A percentile compares a stretch with the other conserved stretches of the same genome.
These are phyloP conservation scores for Todus mexicanus DNA, from an alignment of 2,797 vertebrate species.

Conservation along the genomic window DNA sequence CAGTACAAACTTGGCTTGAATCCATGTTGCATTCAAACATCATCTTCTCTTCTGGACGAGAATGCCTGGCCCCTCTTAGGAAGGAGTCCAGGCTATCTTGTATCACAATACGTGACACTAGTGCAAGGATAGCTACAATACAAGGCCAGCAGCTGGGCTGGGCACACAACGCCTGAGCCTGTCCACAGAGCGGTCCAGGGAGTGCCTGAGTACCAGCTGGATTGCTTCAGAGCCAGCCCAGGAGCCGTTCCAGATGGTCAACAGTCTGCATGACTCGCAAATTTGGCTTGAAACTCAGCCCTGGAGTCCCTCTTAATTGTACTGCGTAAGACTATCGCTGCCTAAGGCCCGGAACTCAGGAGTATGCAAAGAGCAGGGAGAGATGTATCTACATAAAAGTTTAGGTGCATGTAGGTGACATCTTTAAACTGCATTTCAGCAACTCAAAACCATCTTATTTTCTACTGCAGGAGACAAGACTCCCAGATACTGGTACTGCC, in stretches of 20 bases:
- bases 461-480: neutral
- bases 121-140: neutral
- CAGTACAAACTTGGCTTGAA: neutral
- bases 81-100: neutral
- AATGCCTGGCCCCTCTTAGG: neutral
- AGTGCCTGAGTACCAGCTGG: slow-evolving; percentile 24
- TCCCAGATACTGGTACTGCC: neutral
- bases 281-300: neutral
- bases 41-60: neutral
- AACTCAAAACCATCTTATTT: neutral
- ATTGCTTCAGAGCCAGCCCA: slow-evolving; percentile 21
- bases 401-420: neutral
- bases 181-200: neutral
- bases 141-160: slow-evolving; percentile 34
- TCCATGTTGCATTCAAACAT: neutral
- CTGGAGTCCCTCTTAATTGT: neutral
- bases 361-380: neutral
- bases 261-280: neutral
- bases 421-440: neutral
- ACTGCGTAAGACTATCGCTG: neutral
- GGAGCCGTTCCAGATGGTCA: slow-evolving; percentile 36
- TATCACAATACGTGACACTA: neutral
- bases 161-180: slow-evolving; percentile 4
- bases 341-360: neutral
- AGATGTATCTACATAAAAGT: neutral